Conservation (phyloP, 2,113 vertebrate genomes). For the Numenius arquata region DNA sequence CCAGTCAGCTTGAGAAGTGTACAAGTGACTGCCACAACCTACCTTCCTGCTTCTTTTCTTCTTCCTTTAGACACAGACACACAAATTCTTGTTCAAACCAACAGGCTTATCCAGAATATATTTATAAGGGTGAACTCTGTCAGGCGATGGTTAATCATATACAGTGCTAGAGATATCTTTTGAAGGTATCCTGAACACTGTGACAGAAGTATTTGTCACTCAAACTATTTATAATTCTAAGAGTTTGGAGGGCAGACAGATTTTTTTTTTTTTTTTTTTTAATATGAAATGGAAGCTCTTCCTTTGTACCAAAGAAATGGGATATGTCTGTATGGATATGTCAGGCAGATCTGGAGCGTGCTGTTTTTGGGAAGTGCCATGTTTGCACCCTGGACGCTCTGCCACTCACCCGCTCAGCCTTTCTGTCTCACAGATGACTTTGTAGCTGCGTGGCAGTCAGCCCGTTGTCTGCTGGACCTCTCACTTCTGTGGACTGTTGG, state of each 20-base stretch:
- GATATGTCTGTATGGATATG: fast-evolving
- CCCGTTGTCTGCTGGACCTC: background rate
- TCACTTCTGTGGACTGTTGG: background rate
- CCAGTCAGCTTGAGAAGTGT: background rate
- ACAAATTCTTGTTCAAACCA: slow-evolving; percentile 4
- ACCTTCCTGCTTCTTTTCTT: background rate
- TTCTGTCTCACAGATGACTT: background rate
- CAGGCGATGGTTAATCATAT: background rate
- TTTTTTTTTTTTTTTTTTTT: background rate
- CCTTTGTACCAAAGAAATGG: background rate
- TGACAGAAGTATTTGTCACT: slow-evolving; percentile 55
- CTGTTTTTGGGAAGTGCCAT: background rate
- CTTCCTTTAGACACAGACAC: background rate
- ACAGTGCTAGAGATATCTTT: slow-evolving; percentile 16
- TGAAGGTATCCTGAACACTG: background rate
- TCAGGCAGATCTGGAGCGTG: background rate
- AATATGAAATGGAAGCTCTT: background rate
- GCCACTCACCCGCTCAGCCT: background rate
- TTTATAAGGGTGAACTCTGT: slow-evolving; percentile 4
- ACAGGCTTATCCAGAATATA: background rate
- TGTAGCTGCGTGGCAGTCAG: background rate
- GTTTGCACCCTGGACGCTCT: fast-evolving
- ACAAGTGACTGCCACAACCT: background rate
- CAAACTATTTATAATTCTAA: slow-evolving; percentile 56
- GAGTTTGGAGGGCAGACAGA: background rate